phyloP scores from a whole-genome alignment of 35 echinoderm and acorn worm genomes.

The Antedon bifida region DNA sequence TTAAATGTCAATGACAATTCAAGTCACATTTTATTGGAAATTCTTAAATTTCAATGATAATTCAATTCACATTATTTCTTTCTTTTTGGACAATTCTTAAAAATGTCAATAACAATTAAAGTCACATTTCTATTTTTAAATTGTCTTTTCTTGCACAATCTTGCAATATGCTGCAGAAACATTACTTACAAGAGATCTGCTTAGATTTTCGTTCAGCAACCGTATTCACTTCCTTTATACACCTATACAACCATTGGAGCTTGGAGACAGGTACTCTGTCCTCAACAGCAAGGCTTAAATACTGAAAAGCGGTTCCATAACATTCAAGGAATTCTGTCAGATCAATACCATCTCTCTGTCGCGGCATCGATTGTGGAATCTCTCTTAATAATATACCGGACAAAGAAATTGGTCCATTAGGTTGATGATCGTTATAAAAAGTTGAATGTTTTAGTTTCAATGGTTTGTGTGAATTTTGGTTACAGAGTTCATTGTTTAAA shows the following conservation, averaged over 20 bases:
- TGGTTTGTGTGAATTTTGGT: background rate
- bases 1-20: too few relatives aligned
- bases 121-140: too few relatives aligned
- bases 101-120: too few relatives aligned
- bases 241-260: conserved; percentile 46
- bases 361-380: background rate
- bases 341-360: conserved; percentile 12
- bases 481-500: background rate
- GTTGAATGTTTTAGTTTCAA: background rate
- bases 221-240: conserved; percentile 47
- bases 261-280: conserved; percentile 43
- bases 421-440: background rate
- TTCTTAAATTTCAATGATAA: too few relatives aligned
- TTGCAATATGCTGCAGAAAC: too few relatives aligned
- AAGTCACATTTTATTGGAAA: too few relatives aligned
- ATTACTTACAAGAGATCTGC: conserved; percentile 48
- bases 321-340: conserved; percentile 31
- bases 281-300: conserved; percentile 34
- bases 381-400: background rate
- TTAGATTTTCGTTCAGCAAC: conserved; percentile 38
- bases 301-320: conserved; percentile 43
- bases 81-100: too few relatives aligned
- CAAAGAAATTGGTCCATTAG: background rate
- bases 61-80: too few relatives aligned
- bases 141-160: too few relatives aligned